Conservation (phyloP, 2,888 invertebrate species). For the Diaprepes abbreviatus region DNA sequence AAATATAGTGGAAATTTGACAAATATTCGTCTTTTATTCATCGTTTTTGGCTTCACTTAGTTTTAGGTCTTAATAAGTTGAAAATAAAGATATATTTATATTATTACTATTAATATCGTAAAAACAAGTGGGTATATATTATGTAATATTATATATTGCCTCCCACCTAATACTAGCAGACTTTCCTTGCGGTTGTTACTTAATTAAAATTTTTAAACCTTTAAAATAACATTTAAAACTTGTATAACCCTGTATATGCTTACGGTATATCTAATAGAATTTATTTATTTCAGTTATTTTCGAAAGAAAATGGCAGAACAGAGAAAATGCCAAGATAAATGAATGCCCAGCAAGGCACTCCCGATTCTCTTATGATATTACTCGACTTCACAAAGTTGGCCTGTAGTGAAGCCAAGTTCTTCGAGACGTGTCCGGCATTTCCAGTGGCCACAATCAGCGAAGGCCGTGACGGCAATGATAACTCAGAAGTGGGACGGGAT, state of each 20-base stretch:
- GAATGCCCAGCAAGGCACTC: constrained; percentile 50
- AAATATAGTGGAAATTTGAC: too few relatives aligned
- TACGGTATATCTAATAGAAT: not conserved
- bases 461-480: constrained; percentile 65
- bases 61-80: too few relatives aligned
- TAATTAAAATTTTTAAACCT: too few relatives aligned
- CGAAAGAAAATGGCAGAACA: constrained; percentile 25
- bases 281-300: constrained; percentile 29
- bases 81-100: too few relatives aligned
- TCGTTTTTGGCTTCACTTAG: too few relatives aligned
- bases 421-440: constrained; percentile 65
- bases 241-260: not conserved
- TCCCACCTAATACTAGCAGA: too few relatives aligned
- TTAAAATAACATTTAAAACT: too few relatives aligned
- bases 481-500: constrained; percentile 51
- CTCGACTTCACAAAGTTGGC: constrained; percentile 49
- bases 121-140: too few relatives aligned
- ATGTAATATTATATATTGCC: too few relatives aligned
- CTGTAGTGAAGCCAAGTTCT: constrained; percentile 45
- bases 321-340: constrained; percentile 47
- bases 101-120: too few relatives aligned
- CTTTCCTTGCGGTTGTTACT: too few relatives aligned
- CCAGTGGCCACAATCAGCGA: constrained; percentile 64
- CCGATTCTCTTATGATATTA: constrained; percentile 51
- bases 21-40: too few relatives aligned